Conservation (phyloP, 2,888 invertebrate genomes). For the Cacoxenus indagator region DNA sequence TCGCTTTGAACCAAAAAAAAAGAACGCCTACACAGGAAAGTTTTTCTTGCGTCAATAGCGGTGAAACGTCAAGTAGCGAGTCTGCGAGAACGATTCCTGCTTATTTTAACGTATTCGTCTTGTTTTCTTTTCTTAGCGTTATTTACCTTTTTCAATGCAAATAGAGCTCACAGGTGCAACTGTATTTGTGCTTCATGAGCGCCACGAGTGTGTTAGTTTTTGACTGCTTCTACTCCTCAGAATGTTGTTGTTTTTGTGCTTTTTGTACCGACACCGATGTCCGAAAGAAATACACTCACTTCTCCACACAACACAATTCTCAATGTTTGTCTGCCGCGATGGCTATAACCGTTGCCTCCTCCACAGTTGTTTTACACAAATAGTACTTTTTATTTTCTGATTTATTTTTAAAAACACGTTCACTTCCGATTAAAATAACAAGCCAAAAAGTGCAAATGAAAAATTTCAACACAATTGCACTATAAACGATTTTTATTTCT, state of each 20-base stretch:
- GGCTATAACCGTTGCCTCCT: background rate
- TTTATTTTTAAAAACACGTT: conserved; percentile 59
- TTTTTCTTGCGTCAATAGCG: background rate
- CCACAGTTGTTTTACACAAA: background rate
- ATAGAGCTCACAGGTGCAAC: background rate
- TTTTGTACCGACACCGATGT: background rate
- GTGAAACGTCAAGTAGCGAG: background rate
- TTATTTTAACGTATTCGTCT: background rate
- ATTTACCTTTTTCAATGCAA: conserved; percentile 12
- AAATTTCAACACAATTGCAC: conserved; percentile 1
- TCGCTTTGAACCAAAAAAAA: background rate
- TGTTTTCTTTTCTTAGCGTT: background rate
- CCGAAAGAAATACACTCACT: no score
- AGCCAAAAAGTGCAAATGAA: background rate
- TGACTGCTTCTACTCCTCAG: background rate
- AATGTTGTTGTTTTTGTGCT: background rate
- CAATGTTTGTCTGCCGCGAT: background rate
- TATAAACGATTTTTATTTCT: background rate
- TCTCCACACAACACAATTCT: background rate
- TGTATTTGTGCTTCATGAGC: background rate
- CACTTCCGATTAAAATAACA: conserved; percentile 19
- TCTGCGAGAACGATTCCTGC: background rate
- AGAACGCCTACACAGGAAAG: background rate
- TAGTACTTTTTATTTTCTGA: conserved; percentile 46
- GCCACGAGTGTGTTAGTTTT: background rate